Percentiles rank a stretch among this genome's conserved stretches.
Conservation (phyloP, 1,140 invertebrate genomes). For the Drosophila neocordata region DNA sequence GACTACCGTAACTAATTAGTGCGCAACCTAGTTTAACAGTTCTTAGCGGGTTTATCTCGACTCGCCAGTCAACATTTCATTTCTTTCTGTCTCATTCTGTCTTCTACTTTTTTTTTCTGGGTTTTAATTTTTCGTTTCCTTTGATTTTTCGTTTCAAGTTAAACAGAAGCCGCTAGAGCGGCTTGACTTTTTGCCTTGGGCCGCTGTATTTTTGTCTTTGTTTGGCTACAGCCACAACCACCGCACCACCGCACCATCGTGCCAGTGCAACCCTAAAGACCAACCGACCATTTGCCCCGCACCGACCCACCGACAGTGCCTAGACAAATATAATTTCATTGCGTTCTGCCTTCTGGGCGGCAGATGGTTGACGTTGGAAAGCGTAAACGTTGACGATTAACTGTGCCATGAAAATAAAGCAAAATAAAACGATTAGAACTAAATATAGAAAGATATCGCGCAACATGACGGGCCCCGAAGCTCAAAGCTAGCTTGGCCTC, state of each 20-base stretch:
- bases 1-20: constrained; percentile 74
- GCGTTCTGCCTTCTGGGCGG: constrained; percentile 67
- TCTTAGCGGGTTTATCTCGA: constrained; percentile 57
- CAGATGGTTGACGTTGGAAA: constrained; percentile 75
- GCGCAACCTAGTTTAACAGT: constrained; percentile 78
- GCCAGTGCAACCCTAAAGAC: no score
- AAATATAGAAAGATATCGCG: constrained; percentile 82
- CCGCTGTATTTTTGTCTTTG: constrained; percentile 35
- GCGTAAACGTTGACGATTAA: constrained; percentile 82
- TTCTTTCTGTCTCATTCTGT: not conserved
- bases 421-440: constrained; percentile 82
- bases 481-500: constrained; percentile 12
- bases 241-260: constrained; percentile 14
- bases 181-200: constrained; percentile 55
- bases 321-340: constrained; percentile 82
- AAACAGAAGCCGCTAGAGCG: constrained; percentile 45
- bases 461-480: constrained; percentile 65
- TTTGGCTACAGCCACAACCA: not conserved
- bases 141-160: constrained; percentile 58
- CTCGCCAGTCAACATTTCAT: constrained; percentile 14
- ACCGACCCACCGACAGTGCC: not conserved
- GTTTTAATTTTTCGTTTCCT: constrained; percentile 27
- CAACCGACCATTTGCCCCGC: no score
- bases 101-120: not conserved
- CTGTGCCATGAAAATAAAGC: constrained; percentile 82